phyloP scores from a whole-genome alignment of 2,113 vertebrate genomes.

The Setophaga kirtlandii region DNA sequence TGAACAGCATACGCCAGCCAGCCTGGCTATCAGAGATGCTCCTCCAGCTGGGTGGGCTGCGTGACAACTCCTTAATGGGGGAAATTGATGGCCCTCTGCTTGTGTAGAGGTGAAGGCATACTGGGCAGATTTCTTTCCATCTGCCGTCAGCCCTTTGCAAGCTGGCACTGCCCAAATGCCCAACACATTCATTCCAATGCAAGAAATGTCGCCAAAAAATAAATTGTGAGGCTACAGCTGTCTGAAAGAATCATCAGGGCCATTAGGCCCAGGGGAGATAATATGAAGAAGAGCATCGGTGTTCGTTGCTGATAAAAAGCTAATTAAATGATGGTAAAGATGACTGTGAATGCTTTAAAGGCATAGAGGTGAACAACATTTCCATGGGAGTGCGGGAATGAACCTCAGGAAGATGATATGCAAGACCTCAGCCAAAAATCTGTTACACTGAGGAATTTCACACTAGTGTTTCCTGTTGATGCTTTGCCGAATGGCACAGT shows the following conservation, averaged over 20 bases:
- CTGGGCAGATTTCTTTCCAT: constrained; percentile 83
- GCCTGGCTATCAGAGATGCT: constrained; percentile 75
- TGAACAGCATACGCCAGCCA: constrained; percentile 75
- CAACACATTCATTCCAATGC: constrained; percentile 68
- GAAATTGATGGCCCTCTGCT: constrained; percentile 80
- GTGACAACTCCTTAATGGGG: constrained; percentile 83
- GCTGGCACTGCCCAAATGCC: constrained; percentile 78
- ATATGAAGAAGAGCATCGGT: constrained; percentile 54
- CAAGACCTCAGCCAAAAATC: constrained; percentile 69
- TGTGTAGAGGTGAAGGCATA: constrained; percentile 73
- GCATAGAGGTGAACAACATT: constrained; percentile 60
- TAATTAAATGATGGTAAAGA: constrained; percentile 70
- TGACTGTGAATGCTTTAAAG: constrained; percentile 44
- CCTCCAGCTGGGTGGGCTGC: constrained; percentile 82
- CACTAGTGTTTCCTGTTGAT: constrained; percentile 74
- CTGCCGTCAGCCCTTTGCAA: constrained; percentile 80
- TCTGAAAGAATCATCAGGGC: constrained; percentile 68
- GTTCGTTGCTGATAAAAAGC: constrained; percentile 63
- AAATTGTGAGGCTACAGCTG: constrained; percentile 74
- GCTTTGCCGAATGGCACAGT: constrained; percentile 65
- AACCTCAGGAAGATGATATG: constrained; percentile 49
- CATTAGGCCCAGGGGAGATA: constrained; percentile 70
- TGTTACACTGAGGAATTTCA: constrained; percentile 70
- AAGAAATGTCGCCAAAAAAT: constrained; percentile 73
- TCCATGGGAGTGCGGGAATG: constrained; percentile 15